A percentile compares a stretch with the other conserved stretches of the same genome.
Conservation (phyloP, 2,797 vertebrate species). For the Calcarius lapponicus region DNA sequence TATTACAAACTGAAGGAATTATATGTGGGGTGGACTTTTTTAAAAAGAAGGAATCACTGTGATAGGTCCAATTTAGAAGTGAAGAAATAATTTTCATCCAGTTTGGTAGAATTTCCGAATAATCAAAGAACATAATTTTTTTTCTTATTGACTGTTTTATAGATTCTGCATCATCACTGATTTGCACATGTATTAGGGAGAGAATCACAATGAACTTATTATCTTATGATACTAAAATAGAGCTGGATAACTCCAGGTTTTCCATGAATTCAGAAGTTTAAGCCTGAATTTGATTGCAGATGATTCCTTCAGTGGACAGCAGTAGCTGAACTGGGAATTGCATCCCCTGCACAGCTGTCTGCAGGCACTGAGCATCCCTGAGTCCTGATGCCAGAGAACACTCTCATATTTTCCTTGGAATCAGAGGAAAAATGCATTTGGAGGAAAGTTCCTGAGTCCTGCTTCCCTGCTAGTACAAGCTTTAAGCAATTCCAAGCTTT, state of each 20-base stretch:
- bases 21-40: not conserved
- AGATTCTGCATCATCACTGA: not conserved
- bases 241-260: not conserved
- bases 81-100: constrained; percentile 15
- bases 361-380: not conserved
- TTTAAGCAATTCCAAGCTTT: not conserved
- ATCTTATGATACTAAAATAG: not conserved
- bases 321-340: not conserved
- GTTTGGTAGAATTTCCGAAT: constrained; percentile 25
- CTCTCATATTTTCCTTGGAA: not conserved
- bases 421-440: not conserved
- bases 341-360: not conserved
- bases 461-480: not conserved
- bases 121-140: not conserved
- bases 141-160: not conserved
- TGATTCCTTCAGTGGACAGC: not conserved
- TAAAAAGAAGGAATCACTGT: not conserved
- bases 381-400: not conserved
- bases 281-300: not conserved
- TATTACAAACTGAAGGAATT: not conserved
- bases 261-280: not conserved
- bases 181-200: not conserved
- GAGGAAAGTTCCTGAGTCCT: not conserved
- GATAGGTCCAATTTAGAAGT: not conserved
- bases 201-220: not conserved